Evolutionary conservation across 2,797 vertebrate species (phyloP).

Genomic region (Myotis myotis): DNA sequence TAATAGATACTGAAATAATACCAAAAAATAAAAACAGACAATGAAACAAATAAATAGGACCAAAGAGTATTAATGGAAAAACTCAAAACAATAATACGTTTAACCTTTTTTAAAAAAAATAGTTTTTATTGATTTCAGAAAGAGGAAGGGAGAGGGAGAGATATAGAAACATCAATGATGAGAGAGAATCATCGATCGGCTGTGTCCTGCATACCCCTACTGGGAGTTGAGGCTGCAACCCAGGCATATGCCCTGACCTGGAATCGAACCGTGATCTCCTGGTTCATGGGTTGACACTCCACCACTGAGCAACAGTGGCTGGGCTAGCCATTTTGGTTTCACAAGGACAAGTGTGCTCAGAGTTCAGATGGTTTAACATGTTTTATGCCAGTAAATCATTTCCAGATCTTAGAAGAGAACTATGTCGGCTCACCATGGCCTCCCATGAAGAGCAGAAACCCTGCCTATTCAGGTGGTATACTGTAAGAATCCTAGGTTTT

Average conservation of each 20-base stretch:
- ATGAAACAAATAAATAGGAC: neutral
- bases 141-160: too few species aligned
- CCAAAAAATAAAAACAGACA: neutral
- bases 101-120: neutral
- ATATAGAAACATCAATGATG: too few species aligned
- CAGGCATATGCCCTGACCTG: too few species aligned
- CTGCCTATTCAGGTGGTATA: neutral
- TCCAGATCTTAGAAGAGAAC: neutral
- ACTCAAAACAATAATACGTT: neutral
- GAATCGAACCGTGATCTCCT: too few species aligned
- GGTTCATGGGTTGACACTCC: too few species aligned
- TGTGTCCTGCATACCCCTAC: too few species aligned
- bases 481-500: neutral
- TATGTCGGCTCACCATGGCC: too few species aligned
- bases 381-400: neutral
- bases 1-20: neutral
- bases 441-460: neutral
- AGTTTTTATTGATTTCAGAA: neutral
- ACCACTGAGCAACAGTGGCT: too few species aligned
- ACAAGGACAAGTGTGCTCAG: neutral
- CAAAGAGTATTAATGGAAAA: neutral
- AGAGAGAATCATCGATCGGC: too few species aligned
- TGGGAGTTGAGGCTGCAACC: too few species aligned
- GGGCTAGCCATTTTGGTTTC: neutral
- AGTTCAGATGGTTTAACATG: slow-evolving; percentile 1